Base-by-base conservation (phyloP, 2,797 vertebrate genomes). In the Lepus oiostolus region DNA sequence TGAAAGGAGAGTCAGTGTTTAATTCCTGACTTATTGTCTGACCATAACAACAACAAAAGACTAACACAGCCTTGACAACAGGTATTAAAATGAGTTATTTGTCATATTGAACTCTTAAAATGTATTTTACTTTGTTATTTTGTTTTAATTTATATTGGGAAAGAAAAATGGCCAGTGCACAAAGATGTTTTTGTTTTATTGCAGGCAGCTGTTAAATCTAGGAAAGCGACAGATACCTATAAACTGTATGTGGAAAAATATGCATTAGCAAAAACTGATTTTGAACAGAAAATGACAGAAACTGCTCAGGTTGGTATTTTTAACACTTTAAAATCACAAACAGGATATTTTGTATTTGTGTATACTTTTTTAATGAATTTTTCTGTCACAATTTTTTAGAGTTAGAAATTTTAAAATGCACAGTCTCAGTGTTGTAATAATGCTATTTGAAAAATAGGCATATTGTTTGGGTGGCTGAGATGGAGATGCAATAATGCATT, bases 231-330 rank as follows among this genome's bases (percentile, higher is more conserved):
- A 93, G 99, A 99, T 98, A 98, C 98, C 80, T 99, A 99, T 98
- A 99, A 99, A 98, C 98, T 99, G 0, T 99, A 98, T 42, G 99
- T 99, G 97, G 99, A 99, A 98, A 99, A 99, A 97, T 99, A 99
- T 24, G 99, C 99, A 96, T 94, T 98, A 26, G 99, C 99, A 52
- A 99, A 99, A 98, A 98, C 99, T 4, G 99, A 99, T 97, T 99
- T 99, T 98, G 99, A 99, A 96, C 99, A 99, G 97, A 99, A 99
- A 98, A 99, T 99, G 99, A 98, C 99, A 93, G 99, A 99, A 98
- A 99, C 99, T 30, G 99, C 99, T 90, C 99, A 99, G 99, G 99
- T 99, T 98, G 98, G 97, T 96, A 91, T 96, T 97, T 71, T 94
- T 95, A 91, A 96, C 50, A 21, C 35, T 88, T 95, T 91, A 81